Evolutionary conservation across 2,888 invertebrate genomes (phyloP).

Genomic region (Lasioglossum morio): DNA sequence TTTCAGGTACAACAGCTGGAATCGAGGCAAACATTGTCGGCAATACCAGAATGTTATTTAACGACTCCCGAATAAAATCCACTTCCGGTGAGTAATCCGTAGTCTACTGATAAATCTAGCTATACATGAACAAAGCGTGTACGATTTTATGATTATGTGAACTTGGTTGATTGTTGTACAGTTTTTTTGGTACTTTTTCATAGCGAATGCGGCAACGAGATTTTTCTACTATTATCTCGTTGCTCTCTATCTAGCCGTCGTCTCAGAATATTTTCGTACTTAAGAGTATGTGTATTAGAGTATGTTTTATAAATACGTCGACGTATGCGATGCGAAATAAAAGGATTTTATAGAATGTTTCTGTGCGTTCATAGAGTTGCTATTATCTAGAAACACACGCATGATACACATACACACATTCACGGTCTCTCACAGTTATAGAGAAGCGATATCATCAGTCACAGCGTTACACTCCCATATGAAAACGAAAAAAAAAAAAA

Average conservation of each 20-base stretch:
- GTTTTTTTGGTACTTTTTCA: not conserved
- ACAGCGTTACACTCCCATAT: not conserved
- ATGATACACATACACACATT: not conserved
- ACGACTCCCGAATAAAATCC: constrained; percentile 50
- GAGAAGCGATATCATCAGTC: not conserved
- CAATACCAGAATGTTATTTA: constrained; percentile 78
- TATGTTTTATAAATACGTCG: constrained; percentile 5
- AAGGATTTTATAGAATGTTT: not conserved
- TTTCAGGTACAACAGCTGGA: constrained; percentile 80
- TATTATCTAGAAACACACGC: not conserved
- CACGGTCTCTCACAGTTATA: not conserved
- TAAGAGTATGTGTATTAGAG: not conserved
- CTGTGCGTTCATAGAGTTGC: not conserved
- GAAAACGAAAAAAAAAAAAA: not conserved
- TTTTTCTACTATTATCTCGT: not conserved
- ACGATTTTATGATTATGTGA: not conserved
- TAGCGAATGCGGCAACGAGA: constrained; percentile 1
- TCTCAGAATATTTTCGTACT: not conserved
- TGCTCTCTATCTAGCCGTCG: not conserved
- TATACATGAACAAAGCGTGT: not conserved
- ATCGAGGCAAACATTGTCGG: constrained; percentile 76
- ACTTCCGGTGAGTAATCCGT: constrained; percentile 30
- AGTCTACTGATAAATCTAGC: not conserved
- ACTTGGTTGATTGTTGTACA: not conserved
- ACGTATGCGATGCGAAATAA: not conserved